Conservation (phyloP, 2,113 vertebrate genomes). For the Zosterops japonicus region DNA sequence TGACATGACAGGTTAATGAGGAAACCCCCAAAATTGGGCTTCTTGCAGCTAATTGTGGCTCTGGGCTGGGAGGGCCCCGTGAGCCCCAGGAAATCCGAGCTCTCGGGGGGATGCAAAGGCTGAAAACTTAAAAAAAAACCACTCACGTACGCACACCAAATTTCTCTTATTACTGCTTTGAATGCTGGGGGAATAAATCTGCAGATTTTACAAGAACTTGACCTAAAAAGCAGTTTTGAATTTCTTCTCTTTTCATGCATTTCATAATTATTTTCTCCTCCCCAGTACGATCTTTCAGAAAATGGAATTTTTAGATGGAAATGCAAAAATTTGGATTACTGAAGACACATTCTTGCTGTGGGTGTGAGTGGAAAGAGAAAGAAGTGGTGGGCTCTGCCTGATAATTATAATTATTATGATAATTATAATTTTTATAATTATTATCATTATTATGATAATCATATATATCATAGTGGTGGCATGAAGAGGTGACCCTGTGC, state of each 20-base stretch:
- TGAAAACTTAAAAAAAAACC: neutral
- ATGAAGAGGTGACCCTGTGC: neutral
- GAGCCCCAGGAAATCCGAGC: constrained; percentile 73
- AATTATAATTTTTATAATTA: too few species aligned
- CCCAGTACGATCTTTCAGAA: accelerated
- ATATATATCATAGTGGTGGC: neutral
- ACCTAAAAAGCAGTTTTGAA: neutral
- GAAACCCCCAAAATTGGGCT: constrained; percentile 64
- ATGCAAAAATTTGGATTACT: neutral
- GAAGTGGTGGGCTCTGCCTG: neutral
- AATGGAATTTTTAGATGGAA: neutral
- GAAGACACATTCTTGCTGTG: neutral
- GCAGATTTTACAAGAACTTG: neutral
- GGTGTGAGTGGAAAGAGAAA: neutral
- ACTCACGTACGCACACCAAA: neutral
- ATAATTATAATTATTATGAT: neutral
- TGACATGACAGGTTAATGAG: constrained; percentile 75
- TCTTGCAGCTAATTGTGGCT: constrained; percentile 78
- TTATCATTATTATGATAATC: too few species aligned
- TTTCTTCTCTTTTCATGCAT: neutral
- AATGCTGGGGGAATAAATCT: neutral
- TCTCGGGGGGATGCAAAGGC: constrained; percentile 33
- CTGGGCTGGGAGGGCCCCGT: constrained; percentile 59
- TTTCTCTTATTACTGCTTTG: neutral
- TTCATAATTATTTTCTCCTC: neutral